A percentile compares a stretch with the other conserved stretches of the same genome.
phyloP scores from a whole-genome alignment of 2,888 invertebrate genomes.

The Chironomus riparius region DNA sequence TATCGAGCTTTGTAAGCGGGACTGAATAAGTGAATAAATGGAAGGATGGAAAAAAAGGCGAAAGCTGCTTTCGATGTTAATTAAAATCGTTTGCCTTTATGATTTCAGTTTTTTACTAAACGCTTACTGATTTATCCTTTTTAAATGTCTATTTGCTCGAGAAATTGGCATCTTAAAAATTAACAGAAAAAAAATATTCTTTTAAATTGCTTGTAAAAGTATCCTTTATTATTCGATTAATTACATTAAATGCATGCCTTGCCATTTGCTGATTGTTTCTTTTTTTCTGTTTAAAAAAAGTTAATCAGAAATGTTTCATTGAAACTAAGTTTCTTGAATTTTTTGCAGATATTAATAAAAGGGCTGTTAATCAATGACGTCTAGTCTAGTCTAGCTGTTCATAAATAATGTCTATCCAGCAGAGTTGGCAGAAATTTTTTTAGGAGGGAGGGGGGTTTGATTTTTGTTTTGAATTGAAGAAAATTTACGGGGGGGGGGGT shows the following conservation, averaged over 20 bases:
- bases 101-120: background rate
- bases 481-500: too few species aligned
- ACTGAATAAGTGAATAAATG: background rate
- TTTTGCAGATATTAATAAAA: too few species aligned
- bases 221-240: background rate
- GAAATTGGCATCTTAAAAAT: background rate
- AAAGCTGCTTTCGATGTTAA: background rate
- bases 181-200: background rate
- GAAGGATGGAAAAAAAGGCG: background rate
- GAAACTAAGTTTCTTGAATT: too few species aligned
- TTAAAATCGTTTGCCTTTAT: background rate
- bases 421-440: too few species aligned
- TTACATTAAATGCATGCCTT: background rate
- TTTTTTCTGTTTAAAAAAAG: too few species aligned
- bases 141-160: background rate
- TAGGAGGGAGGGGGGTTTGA: too few species aligned
- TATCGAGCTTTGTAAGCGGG: background rate
- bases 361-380: too few species aligned
- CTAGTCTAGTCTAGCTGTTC: too few species aligned
- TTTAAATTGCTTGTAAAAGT: background rate
- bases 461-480: too few species aligned
- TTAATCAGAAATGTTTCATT: too few species aligned
- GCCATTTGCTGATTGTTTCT: too few species aligned
- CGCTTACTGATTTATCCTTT: background rate
- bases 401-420: too few species aligned